Base-by-base conservation (phyloP, 2,888 invertebrate species). In the Rotaria magnacalcarata region DNA sequence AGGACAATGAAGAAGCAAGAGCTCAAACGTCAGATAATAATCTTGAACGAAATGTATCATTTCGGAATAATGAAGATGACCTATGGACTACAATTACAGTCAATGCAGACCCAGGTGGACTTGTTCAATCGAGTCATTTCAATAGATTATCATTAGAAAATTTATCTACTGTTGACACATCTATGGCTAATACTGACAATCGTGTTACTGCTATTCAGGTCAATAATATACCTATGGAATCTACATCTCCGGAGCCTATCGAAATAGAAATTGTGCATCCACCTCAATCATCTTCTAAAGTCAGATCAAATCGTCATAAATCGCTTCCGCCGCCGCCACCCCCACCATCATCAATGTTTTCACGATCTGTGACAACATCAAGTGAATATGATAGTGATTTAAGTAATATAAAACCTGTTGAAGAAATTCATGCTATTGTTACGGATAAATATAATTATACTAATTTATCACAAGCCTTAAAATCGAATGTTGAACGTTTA, bases 31-130 rank as follows among this genome's bases (percentile, higher is more conserved):
- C 21, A 3, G n/a, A 80, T n/a, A 47, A 67, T 67, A 4, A 67
- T 19, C 16, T 80, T 41, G 19, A 80, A 47, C 24, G 80, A 80
- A 47, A 80, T 14, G 80, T 80, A 41, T 43, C 80, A 11, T 80
- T 43, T 47, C 80, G 80, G 3, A 80, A 80, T 47, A 80, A 80
- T 80, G 80, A 80, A 80, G 80, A 80, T n/a, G 80, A 80, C n/a
- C 43, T 80, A 7, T 80, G 80, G 80, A 80, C 80, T n/a, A 80
- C 80, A 4, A 47, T 80, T 24, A 80, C 80, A 24, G 47, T 80
- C 14, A n/a, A 47, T 80, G 16, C 43, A 21, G 24, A 47, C 5
- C 67, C 34, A 67, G 34, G 34, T 27, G n/a, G 11, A n/a, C 43
- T 47, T 10, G 47, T 47, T 14, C 80, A 80, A 80, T 80, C 80